Evolutionary conservation across 2,113 vertebrate genomes (phyloP).

Genomic region (Epinephelus lanceolatus): DNA sequence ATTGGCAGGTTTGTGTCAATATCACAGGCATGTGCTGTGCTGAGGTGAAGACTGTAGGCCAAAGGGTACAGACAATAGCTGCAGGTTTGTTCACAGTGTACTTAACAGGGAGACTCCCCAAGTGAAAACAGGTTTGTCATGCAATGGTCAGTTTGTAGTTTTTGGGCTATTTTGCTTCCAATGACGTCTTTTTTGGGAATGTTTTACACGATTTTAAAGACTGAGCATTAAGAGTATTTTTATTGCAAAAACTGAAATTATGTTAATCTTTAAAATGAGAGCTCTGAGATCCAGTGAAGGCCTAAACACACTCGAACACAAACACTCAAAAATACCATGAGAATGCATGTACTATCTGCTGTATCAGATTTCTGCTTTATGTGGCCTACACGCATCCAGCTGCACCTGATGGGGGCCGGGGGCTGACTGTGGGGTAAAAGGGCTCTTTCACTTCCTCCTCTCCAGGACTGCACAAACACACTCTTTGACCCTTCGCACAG

Average conservation of each 20-base stretch:
- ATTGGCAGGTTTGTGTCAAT: conserved; percentile 7
- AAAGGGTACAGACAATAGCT: not conserved
- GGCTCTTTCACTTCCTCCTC: conserved; percentile 73
- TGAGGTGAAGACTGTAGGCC: not conserved
- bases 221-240: not conserved
- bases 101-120: not conserved
- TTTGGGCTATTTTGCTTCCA: too few species aligned
- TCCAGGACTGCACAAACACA: conserved; percentile 64
- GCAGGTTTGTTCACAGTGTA: not conserved
- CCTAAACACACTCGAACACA: not conserved
- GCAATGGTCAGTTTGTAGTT: too few species aligned
- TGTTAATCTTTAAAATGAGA: not conserved
- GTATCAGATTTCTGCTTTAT: not conserved
- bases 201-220: too few species aligned
- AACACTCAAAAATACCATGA: not conserved
- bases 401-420: conserved; percentile 61
- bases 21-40: conserved; percentile 2
- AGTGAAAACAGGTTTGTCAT: too few species aligned
- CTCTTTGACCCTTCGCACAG: conserved; percentile 72
- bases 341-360: not conserved
- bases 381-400: conserved; percentile 49
- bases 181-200: too few species aligned
- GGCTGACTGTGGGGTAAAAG: conserved; percentile 50
- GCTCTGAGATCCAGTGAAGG: not conserved
- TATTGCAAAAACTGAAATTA: not conserved